These are phyloP conservation scores for Bergia puertoricense DNA, from an alignment of 92 coral and sea anemone species.

Conservation along the genomic window DNA sequence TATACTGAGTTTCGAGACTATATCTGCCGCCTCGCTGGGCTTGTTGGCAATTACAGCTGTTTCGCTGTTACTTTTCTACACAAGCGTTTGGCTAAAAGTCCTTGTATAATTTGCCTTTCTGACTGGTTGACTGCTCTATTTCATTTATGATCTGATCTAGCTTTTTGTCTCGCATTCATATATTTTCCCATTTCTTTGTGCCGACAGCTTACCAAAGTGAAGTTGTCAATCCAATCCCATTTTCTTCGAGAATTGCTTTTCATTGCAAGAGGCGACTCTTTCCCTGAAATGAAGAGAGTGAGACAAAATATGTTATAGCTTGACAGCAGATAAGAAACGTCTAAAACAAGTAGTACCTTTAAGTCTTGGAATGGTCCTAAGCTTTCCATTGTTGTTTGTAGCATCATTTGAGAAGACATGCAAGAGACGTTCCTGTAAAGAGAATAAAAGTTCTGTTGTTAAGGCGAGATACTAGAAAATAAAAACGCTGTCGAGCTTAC, in stretches of 20 bases:
- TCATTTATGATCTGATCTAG: too few species aligned
- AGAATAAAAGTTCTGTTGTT: background rate
- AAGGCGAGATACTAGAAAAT: background rate
- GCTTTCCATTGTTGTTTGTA: background rate
- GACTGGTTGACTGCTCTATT: too few species aligned
- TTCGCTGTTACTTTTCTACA: too few species aligned
- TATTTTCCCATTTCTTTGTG: background rate
- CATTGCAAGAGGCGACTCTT: background rate
- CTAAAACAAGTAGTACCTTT: background rate
- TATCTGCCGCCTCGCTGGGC: too few species aligned
- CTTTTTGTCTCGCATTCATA: background rate
- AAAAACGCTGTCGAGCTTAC: background rate
- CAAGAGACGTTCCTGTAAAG: background rate
- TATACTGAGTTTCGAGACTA: too few species aligned
- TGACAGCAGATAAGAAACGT: too few species aligned
- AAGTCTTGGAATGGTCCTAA: background rate
- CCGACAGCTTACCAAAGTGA: background rate
- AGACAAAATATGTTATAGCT: background rate
- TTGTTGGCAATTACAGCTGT: too few species aligned
- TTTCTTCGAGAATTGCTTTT: background rate
- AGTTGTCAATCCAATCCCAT: slow-evolving; percentile 4
- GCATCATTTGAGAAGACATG: background rate
- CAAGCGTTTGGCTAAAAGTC: too few species aligned
- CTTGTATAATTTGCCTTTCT: too few species aligned
- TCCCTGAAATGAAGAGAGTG: background rate